phyloP scores from a whole-genome alignment of 2,888 invertebrate species.

The Automeris io region DNA sequence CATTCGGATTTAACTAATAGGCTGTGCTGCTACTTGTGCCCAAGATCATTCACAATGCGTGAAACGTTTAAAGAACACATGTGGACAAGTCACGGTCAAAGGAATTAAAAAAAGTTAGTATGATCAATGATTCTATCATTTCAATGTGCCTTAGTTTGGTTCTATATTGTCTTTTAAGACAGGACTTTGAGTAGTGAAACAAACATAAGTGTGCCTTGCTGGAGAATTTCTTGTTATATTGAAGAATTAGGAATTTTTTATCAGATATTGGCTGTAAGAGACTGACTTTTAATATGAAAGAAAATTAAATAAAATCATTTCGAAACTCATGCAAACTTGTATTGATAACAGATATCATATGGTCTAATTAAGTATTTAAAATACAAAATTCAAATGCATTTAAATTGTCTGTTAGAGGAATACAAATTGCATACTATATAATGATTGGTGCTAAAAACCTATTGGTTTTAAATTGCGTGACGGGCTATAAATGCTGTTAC shows the following conservation, averaged over 20 bases:
- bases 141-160: constrained; percentile 49
- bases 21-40: constrained; percentile 82
- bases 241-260: background rate
- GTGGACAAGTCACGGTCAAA: constrained; percentile 80
- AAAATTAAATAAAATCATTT: background rate
- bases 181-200: constrained; percentile 15
- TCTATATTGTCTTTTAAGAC: constrained; percentile 27
- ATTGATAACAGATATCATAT: too few species aligned
- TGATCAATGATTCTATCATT: constrained; percentile 13
- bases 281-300: constrained; percentile 4
- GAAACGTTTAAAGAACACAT: constrained; percentile 83
- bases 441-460: background rate
- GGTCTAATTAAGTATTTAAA: too few species aligned
- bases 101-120: constrained; percentile 58
- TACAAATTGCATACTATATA: background rate
- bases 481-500: background rate
- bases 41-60: constrained; percentile 81
- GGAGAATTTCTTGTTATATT: constrained; percentile 1
- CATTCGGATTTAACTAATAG: constrained; percentile 82
- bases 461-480: background rate
- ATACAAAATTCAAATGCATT: too few species aligned
- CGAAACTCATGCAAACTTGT: background rate
- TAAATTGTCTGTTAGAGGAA: background rate
- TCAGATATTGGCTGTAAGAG: constrained; percentile 5
- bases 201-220: constrained; percentile 19